Evolutionary conservation across 1,140 invertebrate genomes (phyloP).

Genomic region (Leucophenga varia): DNA sequence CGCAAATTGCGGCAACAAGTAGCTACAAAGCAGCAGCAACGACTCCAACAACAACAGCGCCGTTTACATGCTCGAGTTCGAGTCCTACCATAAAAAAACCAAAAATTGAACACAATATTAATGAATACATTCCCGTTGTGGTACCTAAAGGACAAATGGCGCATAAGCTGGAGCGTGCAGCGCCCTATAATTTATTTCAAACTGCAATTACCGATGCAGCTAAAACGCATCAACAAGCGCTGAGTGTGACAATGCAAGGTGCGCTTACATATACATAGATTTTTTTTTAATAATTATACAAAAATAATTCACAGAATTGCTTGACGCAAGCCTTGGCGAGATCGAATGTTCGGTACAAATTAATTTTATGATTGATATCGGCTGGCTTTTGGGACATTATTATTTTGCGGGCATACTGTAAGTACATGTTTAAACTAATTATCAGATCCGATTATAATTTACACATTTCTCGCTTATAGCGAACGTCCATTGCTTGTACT

Average conservation of each 20-base stretch:
- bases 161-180: conserved; percentile 65
- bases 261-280: too few species aligned
- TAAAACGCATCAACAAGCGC: conserved; percentile 4
- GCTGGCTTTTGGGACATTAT: conserved; percentile 64
- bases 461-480: conserved; percentile 52
- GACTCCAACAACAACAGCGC: too few species aligned
- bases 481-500: conserved; percentile 72
- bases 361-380: conserved; percentile 86
- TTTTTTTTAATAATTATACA: too few species aligned
- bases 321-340: conserved; percentile 71
- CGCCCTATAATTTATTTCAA: conserved; percentile 76
- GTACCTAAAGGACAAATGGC: conserved; percentile 60
- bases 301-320: conserved; percentile 69
- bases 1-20: neutral
- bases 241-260: conserved; percentile 7
- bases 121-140: conserved; percentile 57
- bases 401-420: conserved; percentile 65
- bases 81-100: conserved; percentile 19
- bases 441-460: neutral
- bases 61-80: too few species aligned
- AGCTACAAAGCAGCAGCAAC: too few species aligned
- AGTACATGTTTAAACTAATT: conserved; percentile 32
- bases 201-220: conserved; percentile 58
- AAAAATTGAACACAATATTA: conserved; percentile 27
- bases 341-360: conserved; percentile 75